A percentile compares a stretch with the other conserved stretches of the same genome.
Evolutionary conservation across 2,888 invertebrate species (phyloP).

Genomic region (Salticus scenicus): DNA sequence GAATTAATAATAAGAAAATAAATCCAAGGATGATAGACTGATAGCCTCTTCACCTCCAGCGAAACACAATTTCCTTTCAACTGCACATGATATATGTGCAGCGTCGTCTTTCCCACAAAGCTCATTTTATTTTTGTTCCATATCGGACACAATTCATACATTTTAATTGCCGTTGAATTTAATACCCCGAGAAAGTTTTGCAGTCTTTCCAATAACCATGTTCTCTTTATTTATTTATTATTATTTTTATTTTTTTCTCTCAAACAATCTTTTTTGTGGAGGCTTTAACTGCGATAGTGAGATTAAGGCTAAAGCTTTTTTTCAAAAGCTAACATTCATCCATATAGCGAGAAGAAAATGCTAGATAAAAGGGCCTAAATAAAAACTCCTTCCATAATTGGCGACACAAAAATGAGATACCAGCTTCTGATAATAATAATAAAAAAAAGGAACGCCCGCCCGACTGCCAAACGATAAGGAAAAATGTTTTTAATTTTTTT

Average conservation of each 20-base stretch:
- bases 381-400: constrained; percentile 64
- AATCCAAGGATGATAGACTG: no score
- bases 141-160: neutral
- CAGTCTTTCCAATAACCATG: neutral
- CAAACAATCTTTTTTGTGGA: constrained; percentile 12
- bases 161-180: constrained; percentile 11
- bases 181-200: no score
- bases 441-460: constrained; percentile 52
- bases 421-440: constrained; percentile 45
- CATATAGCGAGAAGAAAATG: constrained; percentile 1
- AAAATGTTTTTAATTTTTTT: constrained; percentile 37
- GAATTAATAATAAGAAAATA: no score
- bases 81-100: no score
- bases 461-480: constrained; percentile 60
- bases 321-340: constrained; percentile 1
- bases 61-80: neutral
- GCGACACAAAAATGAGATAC: constrained; percentile 56
- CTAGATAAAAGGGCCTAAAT: constrained; percentile 62
- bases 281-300: neutral
- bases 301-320: neutral
- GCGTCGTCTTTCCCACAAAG: no score
- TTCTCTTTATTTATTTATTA: no score
- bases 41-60: neutral
- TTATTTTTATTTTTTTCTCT: no score
- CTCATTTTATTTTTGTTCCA: no score